phyloP scores from a whole-genome alignment of 2,113 vertebrate species.

The Sitta europaea region DNA sequence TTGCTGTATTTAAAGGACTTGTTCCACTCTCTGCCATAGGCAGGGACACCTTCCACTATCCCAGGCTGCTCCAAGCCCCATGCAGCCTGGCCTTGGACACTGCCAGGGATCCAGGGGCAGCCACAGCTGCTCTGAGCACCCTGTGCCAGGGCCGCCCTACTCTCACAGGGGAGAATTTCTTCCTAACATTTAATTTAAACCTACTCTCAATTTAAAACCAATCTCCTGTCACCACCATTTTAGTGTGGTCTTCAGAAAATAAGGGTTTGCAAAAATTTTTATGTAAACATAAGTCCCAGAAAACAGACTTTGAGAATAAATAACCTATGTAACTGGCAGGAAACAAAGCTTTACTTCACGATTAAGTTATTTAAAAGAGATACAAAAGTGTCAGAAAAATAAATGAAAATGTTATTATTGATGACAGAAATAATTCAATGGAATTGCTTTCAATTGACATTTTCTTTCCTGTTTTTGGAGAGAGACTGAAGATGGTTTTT shows the following conservation, averaged over 20 bases:
- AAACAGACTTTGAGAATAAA: neutral
- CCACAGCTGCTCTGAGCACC: neutral
- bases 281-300: neutral
- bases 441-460: neutral
- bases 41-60: neutral
- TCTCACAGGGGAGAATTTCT: neutral
- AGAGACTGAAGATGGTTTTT: neutral
- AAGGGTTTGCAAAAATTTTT: neutral
- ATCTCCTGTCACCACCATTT: neutral
- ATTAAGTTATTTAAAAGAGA: neutral
- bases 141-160: neutral
- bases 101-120: neutral
- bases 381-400: neutral
- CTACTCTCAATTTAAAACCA: neutral
- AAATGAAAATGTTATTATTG: neutral
- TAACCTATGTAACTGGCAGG: neutral
- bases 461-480: neutral
- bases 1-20: neutral
- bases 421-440: neutral
- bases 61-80: fast-evolving
- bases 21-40: neutral
- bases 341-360: neutral
- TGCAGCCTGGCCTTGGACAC: neutral
- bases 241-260: neutral
- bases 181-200: neutral